Evolutionary conservation across 2,888 invertebrate species (phyloP).

Genomic region (Globia sparganii): DNA sequence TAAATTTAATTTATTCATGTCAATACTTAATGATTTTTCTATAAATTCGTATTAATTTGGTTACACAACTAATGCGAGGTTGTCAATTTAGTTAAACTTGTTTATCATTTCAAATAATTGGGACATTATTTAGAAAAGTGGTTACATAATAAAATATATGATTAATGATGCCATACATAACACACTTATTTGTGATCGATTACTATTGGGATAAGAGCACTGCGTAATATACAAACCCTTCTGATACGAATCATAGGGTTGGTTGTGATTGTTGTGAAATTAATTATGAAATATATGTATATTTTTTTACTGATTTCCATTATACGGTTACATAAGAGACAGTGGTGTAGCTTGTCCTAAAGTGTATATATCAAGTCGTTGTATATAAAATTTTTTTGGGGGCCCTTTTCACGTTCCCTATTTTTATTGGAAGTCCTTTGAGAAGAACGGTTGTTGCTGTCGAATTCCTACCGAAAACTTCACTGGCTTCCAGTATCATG

Average conservation of each 20-base stretch:
- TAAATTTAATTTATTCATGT: slow-evolving; percentile 49
- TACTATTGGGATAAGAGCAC: neutral
- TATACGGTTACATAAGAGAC: no score
- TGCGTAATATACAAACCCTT: neutral
- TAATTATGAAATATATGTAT: neutral
- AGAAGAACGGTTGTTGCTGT: no score
- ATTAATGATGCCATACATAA: slow-evolving; percentile 34
- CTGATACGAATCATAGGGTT: neutral
- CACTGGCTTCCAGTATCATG: no score
- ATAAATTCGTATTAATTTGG: slow-evolving; percentile 56
- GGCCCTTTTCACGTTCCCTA: no score
- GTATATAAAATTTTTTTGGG: no score
- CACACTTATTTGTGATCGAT: slow-evolving; percentile 41
- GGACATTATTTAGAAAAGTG: slow-evolving; percentile 22
- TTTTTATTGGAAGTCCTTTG: no score
- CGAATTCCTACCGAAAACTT: no score
- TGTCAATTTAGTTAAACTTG: slow-evolving; percentile 36
- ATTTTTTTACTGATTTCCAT: neutral
- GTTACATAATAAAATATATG: slow-evolving; percentile 29
- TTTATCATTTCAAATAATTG: slow-evolving; percentile 56
- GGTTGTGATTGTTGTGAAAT: neutral
- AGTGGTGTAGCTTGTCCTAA: no score
- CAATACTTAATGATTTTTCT: slow-evolving; percentile 36
- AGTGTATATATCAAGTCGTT: no score
- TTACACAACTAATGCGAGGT: slow-evolving; percentile 38